Evolutionary conservation across 2,113 vertebrate genomes (phyloP).

Genomic region (Sitta europaea): DNA sequence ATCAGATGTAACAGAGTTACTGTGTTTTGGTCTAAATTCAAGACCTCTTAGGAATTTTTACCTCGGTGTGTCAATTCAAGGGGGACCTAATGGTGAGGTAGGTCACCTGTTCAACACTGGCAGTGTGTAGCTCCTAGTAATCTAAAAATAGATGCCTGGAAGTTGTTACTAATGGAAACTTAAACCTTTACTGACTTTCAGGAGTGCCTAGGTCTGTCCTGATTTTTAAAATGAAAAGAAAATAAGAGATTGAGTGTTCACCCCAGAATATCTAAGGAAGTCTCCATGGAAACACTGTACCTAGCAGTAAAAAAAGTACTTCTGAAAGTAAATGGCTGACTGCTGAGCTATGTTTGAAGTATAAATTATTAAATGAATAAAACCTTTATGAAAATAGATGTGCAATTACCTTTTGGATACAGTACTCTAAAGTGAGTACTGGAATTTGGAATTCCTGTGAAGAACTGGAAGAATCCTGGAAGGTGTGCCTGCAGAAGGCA

Average conservation of each 20-base stretch:
- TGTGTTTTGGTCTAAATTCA: fast-evolving
- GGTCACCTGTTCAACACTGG: not conserved
- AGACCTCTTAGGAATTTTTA: not conserved
- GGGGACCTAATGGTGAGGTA: not conserved
- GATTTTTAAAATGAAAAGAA: not conserved
- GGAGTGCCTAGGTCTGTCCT: not conserved
- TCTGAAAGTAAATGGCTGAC: not conserved
- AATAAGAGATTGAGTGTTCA: not conserved
- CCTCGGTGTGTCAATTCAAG: not conserved
- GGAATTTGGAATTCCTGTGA: not conserved
- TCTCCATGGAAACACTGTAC: constrained; percentile 25
- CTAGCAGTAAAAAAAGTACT: not conserved
- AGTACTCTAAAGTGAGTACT: not conserved
- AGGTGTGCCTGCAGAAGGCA: not conserved
- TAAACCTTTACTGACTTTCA: not conserved
- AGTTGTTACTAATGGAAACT: not conserved
- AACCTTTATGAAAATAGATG: not conserved
- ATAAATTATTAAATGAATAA: not conserved
- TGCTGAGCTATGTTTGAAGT: not conserved
- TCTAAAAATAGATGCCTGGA: not conserved
- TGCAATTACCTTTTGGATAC: not conserved
- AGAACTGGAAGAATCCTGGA: too few relatives aligned
- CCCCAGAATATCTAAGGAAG: not conserved
- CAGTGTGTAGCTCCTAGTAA: not conserved
- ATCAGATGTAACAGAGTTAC: not conserved